phyloP scores from a whole-genome alignment of 2,888 invertebrate species.

The Poecilus cupreus region DNA sequence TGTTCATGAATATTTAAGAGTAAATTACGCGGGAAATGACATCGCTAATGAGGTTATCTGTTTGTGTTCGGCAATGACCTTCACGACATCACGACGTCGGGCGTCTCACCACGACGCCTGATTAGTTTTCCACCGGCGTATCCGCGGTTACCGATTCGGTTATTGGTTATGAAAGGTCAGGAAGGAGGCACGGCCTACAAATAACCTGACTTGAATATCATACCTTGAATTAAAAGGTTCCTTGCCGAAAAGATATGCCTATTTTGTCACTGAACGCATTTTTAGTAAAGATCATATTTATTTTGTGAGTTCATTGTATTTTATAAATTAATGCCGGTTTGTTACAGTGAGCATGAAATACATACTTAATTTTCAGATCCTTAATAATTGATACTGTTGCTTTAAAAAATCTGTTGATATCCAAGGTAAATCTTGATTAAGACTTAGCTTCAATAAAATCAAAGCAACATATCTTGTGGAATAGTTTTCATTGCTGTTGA shows the following conservation, averaged over 20 bases:
- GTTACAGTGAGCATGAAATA: no score
- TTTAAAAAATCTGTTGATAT: no score
- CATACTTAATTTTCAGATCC: no score
- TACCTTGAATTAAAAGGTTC: not conserved
- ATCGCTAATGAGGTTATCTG: constrained; percentile 31
- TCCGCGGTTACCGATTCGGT: constrained; percentile 11
- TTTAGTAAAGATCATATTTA: not conserved
- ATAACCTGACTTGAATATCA: not conserved
- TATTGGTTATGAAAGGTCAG: constrained; percentile 6
- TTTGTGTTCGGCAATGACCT: constrained; percentile 8
- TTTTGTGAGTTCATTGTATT: no score
- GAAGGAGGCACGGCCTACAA: not conserved
- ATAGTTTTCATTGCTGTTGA: no score
- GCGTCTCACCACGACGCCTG: not conserved
- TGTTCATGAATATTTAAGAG: constrained; percentile 44
- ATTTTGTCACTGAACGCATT: not conserved
- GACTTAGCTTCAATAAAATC: no score
- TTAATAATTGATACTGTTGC: no score
- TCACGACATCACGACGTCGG: not conserved
- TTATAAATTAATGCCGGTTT: no score
- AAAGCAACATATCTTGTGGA: no score
- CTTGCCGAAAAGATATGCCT: not conserved
- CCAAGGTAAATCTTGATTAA: no score
- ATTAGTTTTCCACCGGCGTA: constrained; percentile 35
- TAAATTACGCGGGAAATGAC: constrained; percentile 38